A percentile compares a stretch with the other conserved stretches of the same genome.
Evolutionary conservation across 2,797 vertebrate species (phyloP).

Genomic region (Pagetopsis macropterus): DNA sequence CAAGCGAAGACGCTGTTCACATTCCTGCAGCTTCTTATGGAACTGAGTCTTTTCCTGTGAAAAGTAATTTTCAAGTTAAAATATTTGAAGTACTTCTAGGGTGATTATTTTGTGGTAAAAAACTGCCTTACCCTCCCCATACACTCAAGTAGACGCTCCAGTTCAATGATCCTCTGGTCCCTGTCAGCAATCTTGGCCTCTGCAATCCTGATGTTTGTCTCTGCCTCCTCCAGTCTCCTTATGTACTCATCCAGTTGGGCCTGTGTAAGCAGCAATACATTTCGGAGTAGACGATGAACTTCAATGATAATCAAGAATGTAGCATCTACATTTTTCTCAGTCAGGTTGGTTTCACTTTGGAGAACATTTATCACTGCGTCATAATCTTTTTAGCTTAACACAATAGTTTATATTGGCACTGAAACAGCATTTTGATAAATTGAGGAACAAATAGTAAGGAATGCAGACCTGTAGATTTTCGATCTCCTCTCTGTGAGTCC

Average conservation of each 20-base stretch:
- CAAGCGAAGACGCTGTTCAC: constrained; percentile 85
- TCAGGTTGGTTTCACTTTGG: not conserved
- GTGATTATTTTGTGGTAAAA: not conserved
- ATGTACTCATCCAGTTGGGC: constrained; percentile 91
- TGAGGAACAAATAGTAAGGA: constrained; percentile 43
- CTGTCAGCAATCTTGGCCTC: constrained; percentile 91
- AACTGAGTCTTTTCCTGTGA: constrained; percentile 90
- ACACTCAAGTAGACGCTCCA: constrained; percentile 91
- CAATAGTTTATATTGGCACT: constrained; percentile 7
- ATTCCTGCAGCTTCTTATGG: constrained; percentile 87
- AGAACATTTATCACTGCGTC: not conserved
- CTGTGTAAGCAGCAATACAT: constrained; percentile 73
- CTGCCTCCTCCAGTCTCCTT: constrained; percentile 91
- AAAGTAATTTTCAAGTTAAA: not conserved
- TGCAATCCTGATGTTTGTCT: constrained; percentile 85
- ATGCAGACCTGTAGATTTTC: constrained; percentile 88
- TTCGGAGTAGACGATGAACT: not conserved
- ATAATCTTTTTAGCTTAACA: not conserved
- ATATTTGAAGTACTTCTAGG: not conserved
- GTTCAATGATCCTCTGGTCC: constrained; percentile 90
- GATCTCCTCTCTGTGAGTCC: constrained; percentile 88
- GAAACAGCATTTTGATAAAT: constrained; percentile 6
- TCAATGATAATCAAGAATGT: not conserved
- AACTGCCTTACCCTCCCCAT: constrained; percentile 88
- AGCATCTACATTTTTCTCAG: not conserved